phyloP scores from a whole-genome alignment of 2,113 vertebrate genomes.

The Eudorcas thomsonii region DNA sequence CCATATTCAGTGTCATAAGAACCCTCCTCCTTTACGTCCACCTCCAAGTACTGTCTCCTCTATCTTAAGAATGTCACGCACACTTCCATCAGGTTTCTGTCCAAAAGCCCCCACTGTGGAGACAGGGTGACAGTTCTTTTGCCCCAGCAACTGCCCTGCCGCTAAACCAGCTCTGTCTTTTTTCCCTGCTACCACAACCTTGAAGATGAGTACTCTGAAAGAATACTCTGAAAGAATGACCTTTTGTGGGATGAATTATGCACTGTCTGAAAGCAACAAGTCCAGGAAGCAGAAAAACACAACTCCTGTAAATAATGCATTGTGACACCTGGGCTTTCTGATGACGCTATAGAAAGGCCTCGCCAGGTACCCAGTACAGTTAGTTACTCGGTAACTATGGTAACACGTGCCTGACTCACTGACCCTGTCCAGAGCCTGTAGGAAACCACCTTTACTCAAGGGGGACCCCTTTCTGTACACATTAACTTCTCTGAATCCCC shows the following conservation, averaged over 20 bases:
- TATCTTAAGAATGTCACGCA: background rate
- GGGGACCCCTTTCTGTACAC: background rate
- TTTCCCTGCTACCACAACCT: conserved; percentile 24
- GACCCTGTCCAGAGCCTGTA: background rate
- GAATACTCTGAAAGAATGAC: conserved; percentile 63
- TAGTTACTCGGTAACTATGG: background rate
- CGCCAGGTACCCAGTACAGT: background rate
- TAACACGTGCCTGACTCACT: background rate
- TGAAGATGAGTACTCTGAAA: conserved; percentile 56
- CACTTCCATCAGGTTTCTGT: background rate
- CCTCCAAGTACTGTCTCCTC: background rate
- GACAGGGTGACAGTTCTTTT: background rate
- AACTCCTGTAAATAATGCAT: conserved; percentile 41
- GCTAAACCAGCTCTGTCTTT: background rate
- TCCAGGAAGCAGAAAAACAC: conserved; percentile 52
- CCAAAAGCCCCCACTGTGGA: background rate
- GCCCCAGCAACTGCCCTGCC: background rate
- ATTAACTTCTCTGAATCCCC: background rate
- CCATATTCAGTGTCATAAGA: background rate
- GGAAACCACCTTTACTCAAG: background rate
- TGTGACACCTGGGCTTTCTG: conserved; percentile 24
- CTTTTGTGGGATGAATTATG: conserved; percentile 55
- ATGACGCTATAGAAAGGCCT: background rate
- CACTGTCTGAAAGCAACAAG: conserved; percentile 38
- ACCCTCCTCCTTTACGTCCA: background rate